These are phyloP conservation scores for Solenopsis fugax DNA, from an alignment of 1,140 invertebrate species.

Conservation along the genomic window DNA sequence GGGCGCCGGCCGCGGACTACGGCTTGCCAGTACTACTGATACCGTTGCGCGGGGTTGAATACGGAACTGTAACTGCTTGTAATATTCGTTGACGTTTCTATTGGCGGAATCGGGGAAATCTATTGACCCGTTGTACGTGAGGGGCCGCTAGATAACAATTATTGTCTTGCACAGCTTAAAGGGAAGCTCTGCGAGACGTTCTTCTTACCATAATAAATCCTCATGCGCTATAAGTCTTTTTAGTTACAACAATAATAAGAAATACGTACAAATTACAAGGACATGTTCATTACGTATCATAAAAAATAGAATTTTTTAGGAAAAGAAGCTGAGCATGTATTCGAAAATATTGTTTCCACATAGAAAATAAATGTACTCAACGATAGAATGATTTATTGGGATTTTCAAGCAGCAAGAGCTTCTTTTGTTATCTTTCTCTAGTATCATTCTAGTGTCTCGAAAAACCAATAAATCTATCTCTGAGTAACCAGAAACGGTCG, in stretches of 20 bases:
- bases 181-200: background rate
- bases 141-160: constrained; percentile 24
- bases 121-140: constrained; percentile 29
- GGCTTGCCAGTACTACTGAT: constrained; percentile 53
- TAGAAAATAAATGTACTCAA: background rate
- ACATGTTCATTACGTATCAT: background rate
- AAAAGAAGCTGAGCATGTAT: background rate
- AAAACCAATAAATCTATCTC: constrained; percentile 70
- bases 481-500: constrained; percentile 62
- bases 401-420: constrained; percentile 30
- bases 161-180: constrained; percentile 24
- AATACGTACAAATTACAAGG: background rate
- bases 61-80: constrained; percentile 41
- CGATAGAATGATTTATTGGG: constrained; percentile 63
- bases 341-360: constrained; percentile 9
- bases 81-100: constrained; percentile 63
- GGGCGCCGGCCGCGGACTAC: background rate
- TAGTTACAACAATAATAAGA: background rate
- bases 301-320: background rate
- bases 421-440: background rate
- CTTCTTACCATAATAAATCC: background rate
- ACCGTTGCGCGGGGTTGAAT: constrained; percentile 17
- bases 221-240: background rate
- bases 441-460: constrained; percentile 49
- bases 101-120: constrained; percentile 41